phyloP scores from a whole-genome alignment of 2,113 vertebrate species.

The Pteropus alecto region DNA sequence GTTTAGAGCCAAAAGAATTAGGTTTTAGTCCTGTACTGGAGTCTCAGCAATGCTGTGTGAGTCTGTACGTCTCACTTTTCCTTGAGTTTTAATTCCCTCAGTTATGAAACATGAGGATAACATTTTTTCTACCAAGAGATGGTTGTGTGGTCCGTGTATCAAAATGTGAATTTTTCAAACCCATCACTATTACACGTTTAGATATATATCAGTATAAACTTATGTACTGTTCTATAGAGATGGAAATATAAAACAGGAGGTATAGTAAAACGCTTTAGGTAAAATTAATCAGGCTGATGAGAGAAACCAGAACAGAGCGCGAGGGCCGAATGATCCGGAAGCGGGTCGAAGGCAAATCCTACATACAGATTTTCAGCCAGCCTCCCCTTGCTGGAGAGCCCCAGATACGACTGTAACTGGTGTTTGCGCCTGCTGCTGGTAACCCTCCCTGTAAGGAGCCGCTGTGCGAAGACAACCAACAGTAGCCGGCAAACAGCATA shows the following conservation, averaged over 20 bases:
- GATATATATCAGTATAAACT: background rate
- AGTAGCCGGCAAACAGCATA: background rate
- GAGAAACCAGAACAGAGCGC: background rate
- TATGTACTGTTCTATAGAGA: background rate
- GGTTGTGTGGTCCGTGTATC: background rate
- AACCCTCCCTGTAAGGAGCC: background rate
- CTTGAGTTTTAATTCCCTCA: background rate
- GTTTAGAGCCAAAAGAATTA: background rate
- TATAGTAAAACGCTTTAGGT: background rate
- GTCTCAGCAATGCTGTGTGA: background rate
- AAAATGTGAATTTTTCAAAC: constrained; percentile 12
- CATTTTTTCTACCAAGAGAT: background rate
- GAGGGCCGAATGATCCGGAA: background rate
- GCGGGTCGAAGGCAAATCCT: background rate
- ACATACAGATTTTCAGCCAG: background rate
- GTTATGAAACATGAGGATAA: background rate
- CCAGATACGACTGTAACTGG: background rate
- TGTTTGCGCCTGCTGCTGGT: background rate
- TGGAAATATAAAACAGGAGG: background rate
- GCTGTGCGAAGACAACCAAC: background rate
- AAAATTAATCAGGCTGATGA: constrained; percentile 1
- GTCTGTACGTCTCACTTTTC: background rate
- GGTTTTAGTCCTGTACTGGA: background rate
- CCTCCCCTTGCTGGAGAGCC: background rate
- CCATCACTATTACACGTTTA: background rate